Evolutionary conservation across 2,888 invertebrate species (phyloP).

Genomic region (Microchrysa polita): DNA sequence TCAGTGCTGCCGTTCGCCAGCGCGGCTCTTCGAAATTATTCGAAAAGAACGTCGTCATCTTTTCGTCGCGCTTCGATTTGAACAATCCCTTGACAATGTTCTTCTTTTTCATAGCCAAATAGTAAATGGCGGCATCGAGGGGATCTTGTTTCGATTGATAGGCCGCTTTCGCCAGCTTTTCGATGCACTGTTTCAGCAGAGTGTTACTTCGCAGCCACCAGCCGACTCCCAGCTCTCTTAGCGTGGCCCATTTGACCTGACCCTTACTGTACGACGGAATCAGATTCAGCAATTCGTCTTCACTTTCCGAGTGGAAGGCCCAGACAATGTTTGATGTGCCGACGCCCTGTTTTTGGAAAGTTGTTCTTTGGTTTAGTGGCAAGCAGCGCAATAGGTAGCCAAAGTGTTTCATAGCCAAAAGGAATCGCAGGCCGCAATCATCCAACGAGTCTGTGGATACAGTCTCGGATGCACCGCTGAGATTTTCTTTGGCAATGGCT

Average conservation of each 20-base stretch:
- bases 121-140: conserved; percentile 96
- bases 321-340: conserved; percentile 94
- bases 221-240: conserved; percentile 90
- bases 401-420: conserved; percentile 97
- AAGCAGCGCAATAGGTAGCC: conserved; percentile 93
- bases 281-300: conserved; percentile 90
- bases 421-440: conserved; percentile 95
- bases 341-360: conserved; percentile 86
- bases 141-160: conserved; percentile 94
- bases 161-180: conserved; percentile 92
- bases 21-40: conserved; percentile 93
- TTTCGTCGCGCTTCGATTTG: conserved; percentile 84
- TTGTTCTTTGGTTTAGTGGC: conserved; percentile 86
- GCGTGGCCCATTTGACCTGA: conserved; percentile 86
- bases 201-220: conserved; percentile 95
- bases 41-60: conserved; percentile 94
- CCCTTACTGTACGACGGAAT: conserved; percentile 89
- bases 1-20: conserved; percentile 97
- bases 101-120: conserved; percentile 98
- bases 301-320: conserved; percentile 99
- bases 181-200: conserved; percentile 83
- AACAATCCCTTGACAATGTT: conserved; percentile 96
- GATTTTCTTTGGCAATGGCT: conserved; percentile 73
- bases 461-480: conserved; percentile 66
- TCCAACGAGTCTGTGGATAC: conserved; percentile 84